Base-by-base conservation (phyloP, 35 echinoderm and acorn worm genomes). In the Ophiothrix spiculata region DNA sequence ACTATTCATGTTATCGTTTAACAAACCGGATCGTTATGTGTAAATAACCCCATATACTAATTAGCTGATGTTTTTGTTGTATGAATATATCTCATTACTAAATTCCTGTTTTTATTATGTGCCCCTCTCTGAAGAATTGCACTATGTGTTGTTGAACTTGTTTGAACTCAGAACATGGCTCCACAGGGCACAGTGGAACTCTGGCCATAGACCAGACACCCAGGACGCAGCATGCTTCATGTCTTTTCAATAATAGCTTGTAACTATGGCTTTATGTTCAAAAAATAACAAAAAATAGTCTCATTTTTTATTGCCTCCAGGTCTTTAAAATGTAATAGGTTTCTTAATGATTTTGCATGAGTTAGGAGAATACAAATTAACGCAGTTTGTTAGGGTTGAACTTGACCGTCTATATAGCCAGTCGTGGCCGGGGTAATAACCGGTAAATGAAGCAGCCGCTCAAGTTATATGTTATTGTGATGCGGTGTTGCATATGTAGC, bases 81-180 rank as follows among this genome's bases (percentile, higher is more conserved):
- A 25, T 69, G 17, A 4, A n/a, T 69, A 28, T 69, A 28, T 15
- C 60, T 69, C 60, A n/a, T 69, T 69, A 69, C 29, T 28, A 69
- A 69, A 69, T 69, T 69, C 60, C 60, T 69, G 60, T 69, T 69
- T 69, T 69, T 69, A 69, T 69, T 69, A 69, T 69, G 23, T 69
- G 60, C 23, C 42, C 42, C 19, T 69, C n/a, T n/a, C 60, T n/a
- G 60, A 10, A 69, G 17, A 69, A 12, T 69, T 69, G 60, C 60
- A 69, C 60, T 69, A 69, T n/a, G 25, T 69, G 25, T 69, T 25
- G n/a, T 69, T 69, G 60, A 69, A 69, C 60, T 69, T 69, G 60
- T 25, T 10, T 69, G 60, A 69, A 69, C 60, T 69, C 29, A n/a
- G 60, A 69, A 69, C 60, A 69, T 69, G 60, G 60, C 60, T 69